Base-by-base conservation (phyloP, 2,797 vertebrate species). In the Okamejei kenojei region DNA sequence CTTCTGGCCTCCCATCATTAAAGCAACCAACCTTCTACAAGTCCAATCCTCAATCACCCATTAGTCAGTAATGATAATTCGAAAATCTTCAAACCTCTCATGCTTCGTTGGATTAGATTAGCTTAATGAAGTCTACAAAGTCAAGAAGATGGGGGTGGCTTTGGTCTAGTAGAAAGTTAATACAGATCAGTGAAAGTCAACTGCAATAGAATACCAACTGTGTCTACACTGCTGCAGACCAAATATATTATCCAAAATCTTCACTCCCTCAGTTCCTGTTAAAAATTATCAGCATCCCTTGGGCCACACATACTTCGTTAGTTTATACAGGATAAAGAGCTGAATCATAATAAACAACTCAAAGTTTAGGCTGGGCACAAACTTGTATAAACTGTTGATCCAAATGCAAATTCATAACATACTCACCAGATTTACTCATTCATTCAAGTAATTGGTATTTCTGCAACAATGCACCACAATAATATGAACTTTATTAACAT, bases 381-480 rank as follows among this genome's bases (percentile, higher is more conserved):
- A 76, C 54, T 76, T 92, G 17, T 92, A n/a, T 92, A 92, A 92
- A 92, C 71, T 76, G 90, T 92, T 92, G 90, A 92, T 92, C 23
- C 23, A 58, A 63, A 92, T 76, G 38, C 38, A 54, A 74, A 92
- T 76, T 71, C 11, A 17, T 92, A 71, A 54, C 90, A 74, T 11
- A 26, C 84, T 73, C 23, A 45, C 9, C 38, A 29, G 23, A 74
- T 92, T 45, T 76, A 92, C 35, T 92, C 38, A 76, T 92, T 92
- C 68, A 92, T 76, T 76, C 71, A 74, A 54, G 26, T 23, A 92
- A 26, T 29, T 17, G 0, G 82, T 32, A 11, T n/a, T 58, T 86
- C 58, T 32, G 17, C n/a, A 65, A 58, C 26, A 86, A 15, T 61
- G 0, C 26, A 86, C 29, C 17, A 63, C 13, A 63, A 63, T 13